Base-by-base conservation (phyloP, 2,113 vertebrate species). In the Silurus asotus region DNA sequence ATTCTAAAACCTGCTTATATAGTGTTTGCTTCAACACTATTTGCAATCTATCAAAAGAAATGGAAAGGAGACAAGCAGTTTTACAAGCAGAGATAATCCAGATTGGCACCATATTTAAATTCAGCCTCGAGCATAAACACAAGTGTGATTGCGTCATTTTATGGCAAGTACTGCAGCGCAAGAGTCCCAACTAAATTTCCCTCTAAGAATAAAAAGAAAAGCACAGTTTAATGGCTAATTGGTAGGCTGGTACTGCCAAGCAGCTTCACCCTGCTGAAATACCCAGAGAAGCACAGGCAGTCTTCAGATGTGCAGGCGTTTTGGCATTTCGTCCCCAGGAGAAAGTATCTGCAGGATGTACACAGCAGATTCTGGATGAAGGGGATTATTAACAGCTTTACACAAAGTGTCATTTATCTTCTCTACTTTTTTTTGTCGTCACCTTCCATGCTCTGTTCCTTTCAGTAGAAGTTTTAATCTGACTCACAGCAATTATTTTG, bases 381-480 rank as follows among this genome's bases (percentile, higher is more conserved):
- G 78, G 79, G 48, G 87, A 86, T 88, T 84, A 90, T 88, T 87
- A 88, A 88, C 72, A 81, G 51, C 37, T 14, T 25, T 37, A 88
- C 37, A 15, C n/a, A 77, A 75, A 80, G 19, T 81, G 61, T 74
- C 78, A 56, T 78, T 76, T 82, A 82, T 83, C 78, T 65, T 56
- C 65, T 2, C 25, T 11, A 13, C 70, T 85, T 55, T 83, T 14
- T 82, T 83, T 14, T 82, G 28, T 82, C 70, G 58, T 78, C 55
- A 25, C 19, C 77, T 81, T 15, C 0, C 51, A 45, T 79, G 75
- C 37, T 82, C 74, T 78, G 20, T 55, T 51, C 59, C 78, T n/a
- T 84, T 87, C 25, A 84, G 72, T 64, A 55, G 75, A 25, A 3
- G 62, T 23, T 85, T 65, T 67, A 61, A 13, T 9, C 49, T 64